These are phyloP conservation scores for Stratiolaelaps scimitus DNA, from an alignment of 1,140 invertebrate genomes.

Conservation along the genomic window DNA sequence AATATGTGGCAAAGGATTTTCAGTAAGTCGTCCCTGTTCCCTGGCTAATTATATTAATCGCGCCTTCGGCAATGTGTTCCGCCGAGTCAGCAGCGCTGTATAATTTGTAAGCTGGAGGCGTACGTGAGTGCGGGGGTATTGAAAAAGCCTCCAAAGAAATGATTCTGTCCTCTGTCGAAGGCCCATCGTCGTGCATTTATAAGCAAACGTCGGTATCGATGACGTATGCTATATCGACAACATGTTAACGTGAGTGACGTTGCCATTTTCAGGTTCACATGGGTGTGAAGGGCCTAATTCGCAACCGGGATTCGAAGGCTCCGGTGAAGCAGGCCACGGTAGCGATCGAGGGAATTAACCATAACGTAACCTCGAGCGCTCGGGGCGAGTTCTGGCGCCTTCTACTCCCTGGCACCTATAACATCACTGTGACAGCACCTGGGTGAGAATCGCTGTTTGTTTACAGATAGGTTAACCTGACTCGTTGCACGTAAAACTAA, in stretches of 20 bases:
- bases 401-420: conserved; percentile 64
- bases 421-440: conserved; percentile 53
- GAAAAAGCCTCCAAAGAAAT: not conserved
- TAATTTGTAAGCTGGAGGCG: no score
- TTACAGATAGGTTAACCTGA: no score
- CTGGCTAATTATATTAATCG: no score
- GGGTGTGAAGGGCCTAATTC: conserved; percentile 57
- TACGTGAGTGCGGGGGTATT: not conserved
- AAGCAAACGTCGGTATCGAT: no score
- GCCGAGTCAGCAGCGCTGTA: no score
- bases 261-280: conserved; percentile 50
- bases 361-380: conserved; percentile 58
- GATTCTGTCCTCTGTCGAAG: not conserved
- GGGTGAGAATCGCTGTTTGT: conserved; percentile 49
- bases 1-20: no score
- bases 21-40: no score
- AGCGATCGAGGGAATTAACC: conserved; percentile 41
- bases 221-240: no score
- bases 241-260: not conserved
- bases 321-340: conserved; percentile 35
- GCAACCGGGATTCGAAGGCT: conserved; percentile 35
- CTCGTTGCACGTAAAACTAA: no score
- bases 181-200: no score
- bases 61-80: no score
- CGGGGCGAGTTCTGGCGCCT: conserved; percentile 78